Base-by-base conservation (phyloP, 2,888 invertebrate species). In the Machimus atricapillus region DNA sequence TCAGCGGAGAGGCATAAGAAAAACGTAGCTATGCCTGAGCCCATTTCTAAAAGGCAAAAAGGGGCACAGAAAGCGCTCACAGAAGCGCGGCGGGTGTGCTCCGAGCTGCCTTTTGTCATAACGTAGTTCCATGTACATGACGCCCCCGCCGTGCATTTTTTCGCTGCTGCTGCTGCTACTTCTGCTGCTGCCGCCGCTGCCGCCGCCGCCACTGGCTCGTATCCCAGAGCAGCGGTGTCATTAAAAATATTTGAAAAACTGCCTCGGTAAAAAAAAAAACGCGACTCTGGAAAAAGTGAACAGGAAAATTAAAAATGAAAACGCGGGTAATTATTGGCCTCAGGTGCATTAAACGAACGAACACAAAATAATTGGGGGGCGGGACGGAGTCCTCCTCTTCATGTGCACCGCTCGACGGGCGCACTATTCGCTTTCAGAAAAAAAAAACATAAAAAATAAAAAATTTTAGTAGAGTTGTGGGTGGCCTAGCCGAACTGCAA, bases 311-410 rank as follows among this genome's bases (percentile, higher is more conserved):
- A 89, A 89, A 89, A 89, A 89, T 89, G 89, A 89, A 89, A 89
- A 89, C 89, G 89, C 89, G 90, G 90, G 89, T 90, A 90, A 90
- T 90, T 90, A 89, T 90, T 90, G 89, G 89, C 90, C 90, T 89
- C 89, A 90, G 90, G 90, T 90, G 90, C 89, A 90, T 89, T 89
- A 86, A 88, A 88, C 74, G 82, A 86, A 86, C 79, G 89, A 89
- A 89, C 89, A 87, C 89, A 89, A 89, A 89, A 89, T 87, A 86
- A 86, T 86, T 86, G 86, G 86, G 66, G 56, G 78, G 66, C 27
- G 66, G 86, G 78, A 74, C 73, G 73, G 74, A 37, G 43, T 43
- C 31, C 43, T 43, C 52, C 3, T 73, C 74, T 46, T 74, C 66
- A 66, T 66, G 66, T 58, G 58, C 66, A 66, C 19, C 31, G 34